Conservation (phyloP, 2,797 vertebrate species). For the Pampus argenteus region DNA sequence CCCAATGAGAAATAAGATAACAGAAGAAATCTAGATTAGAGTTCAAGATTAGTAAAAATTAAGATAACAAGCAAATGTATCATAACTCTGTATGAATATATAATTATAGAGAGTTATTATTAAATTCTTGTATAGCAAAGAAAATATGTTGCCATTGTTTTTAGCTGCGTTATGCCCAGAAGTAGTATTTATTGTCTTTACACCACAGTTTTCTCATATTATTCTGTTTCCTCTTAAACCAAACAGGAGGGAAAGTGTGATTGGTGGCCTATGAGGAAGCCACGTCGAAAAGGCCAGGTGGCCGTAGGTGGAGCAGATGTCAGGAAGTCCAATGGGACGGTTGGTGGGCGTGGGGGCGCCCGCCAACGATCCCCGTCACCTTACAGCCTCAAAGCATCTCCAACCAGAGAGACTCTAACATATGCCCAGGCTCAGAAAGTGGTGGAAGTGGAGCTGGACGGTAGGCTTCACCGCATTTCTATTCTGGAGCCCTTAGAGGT, state of each 20-base stretch:
- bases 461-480: slow-evolving; percentile 96
- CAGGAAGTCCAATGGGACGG: slow-evolving; percentile 81
- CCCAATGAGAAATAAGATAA: neutral
- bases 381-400: slow-evolving; percentile 93
- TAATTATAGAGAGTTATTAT: neutral
- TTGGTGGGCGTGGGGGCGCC: slow-evolving; percentile 80
- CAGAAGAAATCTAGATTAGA: neutral
- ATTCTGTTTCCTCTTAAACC: slow-evolving; percentile 31
- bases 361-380: slow-evolving; percentile 91
- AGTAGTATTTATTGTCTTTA: neutral
- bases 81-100: neutral
- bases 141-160: neutral
- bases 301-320: slow-evolving; percentile 73
- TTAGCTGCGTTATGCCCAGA: neutral
- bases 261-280: slow-evolving; percentile 92
- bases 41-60: neutral
- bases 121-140: neutral
- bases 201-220: slow-evolving; percentile 26
- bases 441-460: slow-evolving; percentile 97
- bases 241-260: slow-evolving; percentile 70
- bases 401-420: slow-evolving; percentile 90
- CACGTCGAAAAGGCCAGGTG: slow-evolving; percentile 89
- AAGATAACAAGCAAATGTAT: neutral
- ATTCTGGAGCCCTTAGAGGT: slow-evolving; percentile 94
- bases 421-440: slow-evolving; percentile 96